These are phyloP conservation scores for Phragmatobia fuliginosa DNA, from an alignment of 2,888 invertebrate genomes.

Conservation along the genomic window DNA sequence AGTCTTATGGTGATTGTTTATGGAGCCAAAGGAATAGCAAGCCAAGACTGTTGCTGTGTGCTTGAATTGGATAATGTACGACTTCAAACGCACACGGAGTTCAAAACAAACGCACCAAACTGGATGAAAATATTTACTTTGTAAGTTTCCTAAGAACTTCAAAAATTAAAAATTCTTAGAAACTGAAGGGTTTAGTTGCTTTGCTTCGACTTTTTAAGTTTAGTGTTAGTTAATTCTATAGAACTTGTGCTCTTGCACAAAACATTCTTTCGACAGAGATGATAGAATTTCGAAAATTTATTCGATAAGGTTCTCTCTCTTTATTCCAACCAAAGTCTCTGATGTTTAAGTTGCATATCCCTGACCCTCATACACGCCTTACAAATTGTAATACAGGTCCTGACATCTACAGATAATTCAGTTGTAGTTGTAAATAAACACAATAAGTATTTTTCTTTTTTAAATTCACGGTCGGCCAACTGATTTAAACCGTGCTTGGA, in stretches of 20 bases:
- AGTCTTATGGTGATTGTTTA: constrained; percentile 96
- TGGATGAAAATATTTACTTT: constrained; percentile 99
- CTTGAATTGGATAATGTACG: constrained; percentile 96
- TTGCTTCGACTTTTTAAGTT: not conserved
- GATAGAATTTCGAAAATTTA: no score
- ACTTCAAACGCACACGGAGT: constrained; percentile 98
- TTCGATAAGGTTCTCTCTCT: no score
- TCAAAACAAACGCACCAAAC: constrained; percentile 96
- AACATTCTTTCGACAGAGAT: no score
- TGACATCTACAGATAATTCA: not conserved
- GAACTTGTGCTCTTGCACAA: no score
- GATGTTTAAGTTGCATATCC: no score
- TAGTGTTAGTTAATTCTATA: no score
- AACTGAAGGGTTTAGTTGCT: not conserved
- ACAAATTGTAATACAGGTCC: not conserved
- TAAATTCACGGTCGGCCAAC: not conserved
- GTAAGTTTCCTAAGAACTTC: constrained; percentile 84
- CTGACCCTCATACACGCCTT: no score
- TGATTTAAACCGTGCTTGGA: not conserved
- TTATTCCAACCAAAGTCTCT: no score
- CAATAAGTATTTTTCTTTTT: no score
- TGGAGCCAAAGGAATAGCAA: constrained; percentile 92
- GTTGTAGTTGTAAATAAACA: not conserved
- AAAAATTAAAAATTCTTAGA: not conserved
- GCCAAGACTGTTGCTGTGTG: constrained; percentile 98